phyloP scores from a whole-genome alignment of 2,888 invertebrate genomes.

The Tupiocoris notatus region DNA sequence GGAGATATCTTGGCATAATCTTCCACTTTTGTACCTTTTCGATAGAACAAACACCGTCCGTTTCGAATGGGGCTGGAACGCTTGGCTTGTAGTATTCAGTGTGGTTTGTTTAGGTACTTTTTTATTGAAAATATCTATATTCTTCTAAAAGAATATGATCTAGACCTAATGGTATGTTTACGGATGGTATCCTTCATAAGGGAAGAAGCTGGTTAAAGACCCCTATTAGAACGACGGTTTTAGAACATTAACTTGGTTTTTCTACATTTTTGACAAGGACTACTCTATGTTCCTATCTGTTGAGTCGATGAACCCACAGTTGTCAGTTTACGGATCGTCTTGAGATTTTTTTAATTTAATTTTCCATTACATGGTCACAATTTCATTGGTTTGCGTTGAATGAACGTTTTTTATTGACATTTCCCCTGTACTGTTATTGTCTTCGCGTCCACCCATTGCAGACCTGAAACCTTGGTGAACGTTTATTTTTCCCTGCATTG shows the following conservation, averaged over 20 bases:
- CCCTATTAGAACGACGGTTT: conserved; percentile 35
- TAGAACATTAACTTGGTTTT: not conserved
- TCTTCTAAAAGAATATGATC: not conserved
- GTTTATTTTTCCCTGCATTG: too few relatives aligned
- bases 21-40: conserved; percentile 1
- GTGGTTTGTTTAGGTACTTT: conserved; percentile 26
- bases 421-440: too few relatives aligned
- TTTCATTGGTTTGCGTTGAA: too few relatives aligned
- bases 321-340: too few relatives aligned
- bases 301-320: too few relatives aligned
- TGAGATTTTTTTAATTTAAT: too few relatives aligned
- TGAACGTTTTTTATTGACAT: too few relatives aligned
- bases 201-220: conserved; percentile 39
- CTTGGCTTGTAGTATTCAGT: conserved; percentile 33
- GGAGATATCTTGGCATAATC: too few relatives aligned
- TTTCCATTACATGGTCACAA: too few relatives aligned
- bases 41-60: conserved; percentile 21
- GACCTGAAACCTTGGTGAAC: too few relatives aligned
- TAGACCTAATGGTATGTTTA: conserved; percentile 31
- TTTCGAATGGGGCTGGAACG: conserved; percentile 35
- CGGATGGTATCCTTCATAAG: conserved; percentile 24
- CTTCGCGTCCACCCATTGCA: too few relatives aligned
- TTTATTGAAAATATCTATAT: not conserved
- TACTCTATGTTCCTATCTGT: not conserved
- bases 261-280: not conserved